A percentile compares a stretch with the other conserved stretches of the same genome.
Evolutionary conservation across 2,888 invertebrate species (phyloP).

Genomic region (Spialia ferax): DNA sequence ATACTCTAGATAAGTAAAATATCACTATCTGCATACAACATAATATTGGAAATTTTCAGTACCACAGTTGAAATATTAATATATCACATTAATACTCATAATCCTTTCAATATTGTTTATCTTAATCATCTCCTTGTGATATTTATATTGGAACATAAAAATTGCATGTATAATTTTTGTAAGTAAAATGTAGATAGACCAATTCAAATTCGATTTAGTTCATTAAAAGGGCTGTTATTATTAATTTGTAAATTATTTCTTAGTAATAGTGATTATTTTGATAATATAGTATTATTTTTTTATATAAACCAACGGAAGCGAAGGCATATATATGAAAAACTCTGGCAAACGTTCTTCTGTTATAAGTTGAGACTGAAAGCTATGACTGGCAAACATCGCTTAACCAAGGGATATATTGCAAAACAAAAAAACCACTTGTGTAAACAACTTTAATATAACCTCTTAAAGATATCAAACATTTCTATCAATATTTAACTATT

Average conservation of each 20-base stretch:
- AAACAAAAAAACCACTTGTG: no score
- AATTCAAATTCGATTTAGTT: background rate
- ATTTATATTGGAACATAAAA: background rate
- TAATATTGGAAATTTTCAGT: background rate
- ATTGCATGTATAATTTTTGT: background rate
- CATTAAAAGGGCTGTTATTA: background rate
- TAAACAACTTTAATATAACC: no score
- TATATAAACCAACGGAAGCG: no score
- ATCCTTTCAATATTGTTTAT: constrained; percentile 1
- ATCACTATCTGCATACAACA: no score
- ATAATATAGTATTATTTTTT: no score
- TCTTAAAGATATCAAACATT: no score
- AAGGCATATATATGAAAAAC: no score
- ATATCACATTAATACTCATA: background rate
- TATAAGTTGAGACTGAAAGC: no score
- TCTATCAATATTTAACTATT: no score
- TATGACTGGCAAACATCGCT: no score
- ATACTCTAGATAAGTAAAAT: background rate
- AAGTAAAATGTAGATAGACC: background rate
- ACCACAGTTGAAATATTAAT: background rate
- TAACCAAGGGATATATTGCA: no score
- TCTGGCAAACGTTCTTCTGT: no score
- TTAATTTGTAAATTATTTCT: background rate
- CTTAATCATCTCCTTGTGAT: background rate
- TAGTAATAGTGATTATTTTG: background rate